A percentile compares a stretch with the other conserved stretches of the same genome.
Conservation (phyloP, 2,888 invertebrate genomes). For the Didymodactylos carnosus region DNA sequence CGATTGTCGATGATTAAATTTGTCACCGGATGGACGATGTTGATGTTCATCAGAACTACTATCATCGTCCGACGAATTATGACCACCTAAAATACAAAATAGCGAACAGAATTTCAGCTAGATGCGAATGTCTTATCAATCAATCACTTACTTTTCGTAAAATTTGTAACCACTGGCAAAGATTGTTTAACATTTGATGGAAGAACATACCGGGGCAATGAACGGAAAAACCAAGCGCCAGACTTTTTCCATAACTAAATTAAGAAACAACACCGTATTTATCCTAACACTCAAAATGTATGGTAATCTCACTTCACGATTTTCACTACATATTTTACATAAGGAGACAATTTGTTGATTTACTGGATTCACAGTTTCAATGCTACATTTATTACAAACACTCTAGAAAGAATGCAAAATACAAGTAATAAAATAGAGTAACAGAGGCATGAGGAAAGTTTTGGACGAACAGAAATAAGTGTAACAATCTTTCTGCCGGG, state of each 20-base stretch:
- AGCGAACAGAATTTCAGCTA: no score
- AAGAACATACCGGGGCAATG: neutral
- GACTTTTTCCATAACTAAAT: conserved; percentile 13
- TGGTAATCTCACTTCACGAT: conserved; percentile 11
- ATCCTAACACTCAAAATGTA: no score
- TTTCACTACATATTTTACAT: conserved; percentile 13
- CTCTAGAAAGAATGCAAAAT: neutral
- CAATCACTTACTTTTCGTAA: neutral
- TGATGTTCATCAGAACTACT: neutral
- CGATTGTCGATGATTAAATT: neutral
- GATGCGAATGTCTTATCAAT: no score
- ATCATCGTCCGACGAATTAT: neutral
- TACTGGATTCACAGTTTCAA: conserved; percentile 7
- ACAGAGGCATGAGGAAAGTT: neutral
- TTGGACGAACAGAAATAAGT: no score
- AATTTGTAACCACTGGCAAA: neutral
- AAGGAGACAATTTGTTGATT: conserved; percentile 6
- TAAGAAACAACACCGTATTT: neutral
- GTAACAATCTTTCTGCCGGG: no score
- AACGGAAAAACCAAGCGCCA: conserved; percentile 12
- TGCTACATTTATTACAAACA: conserved; percentile 12
- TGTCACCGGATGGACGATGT: neutral
- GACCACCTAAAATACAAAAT: no score
- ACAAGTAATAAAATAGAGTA: neutral
- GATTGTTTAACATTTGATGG: neutral